Evolutionary conservation across 2,113 vertebrate genomes (phyloP).

Genomic region (Eubucco bourcierii): DNA sequence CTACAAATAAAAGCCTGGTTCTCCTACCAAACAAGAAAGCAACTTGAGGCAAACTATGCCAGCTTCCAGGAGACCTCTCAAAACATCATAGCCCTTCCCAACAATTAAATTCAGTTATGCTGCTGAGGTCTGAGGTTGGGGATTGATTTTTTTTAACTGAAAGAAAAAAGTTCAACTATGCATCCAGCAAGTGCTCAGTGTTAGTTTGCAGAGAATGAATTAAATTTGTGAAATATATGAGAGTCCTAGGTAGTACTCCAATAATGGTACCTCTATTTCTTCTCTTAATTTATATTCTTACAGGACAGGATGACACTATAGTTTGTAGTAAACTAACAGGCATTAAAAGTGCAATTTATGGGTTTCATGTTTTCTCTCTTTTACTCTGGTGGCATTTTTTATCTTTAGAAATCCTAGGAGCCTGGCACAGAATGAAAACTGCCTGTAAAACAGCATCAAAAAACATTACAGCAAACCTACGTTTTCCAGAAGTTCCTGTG

Average conservation of each 20-base stretch:
- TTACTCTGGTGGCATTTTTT: neutral
- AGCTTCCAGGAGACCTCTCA: neutral
- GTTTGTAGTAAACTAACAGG: neutral
- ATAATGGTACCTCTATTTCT: neutral
- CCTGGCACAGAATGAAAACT: neutral
- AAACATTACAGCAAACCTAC: neutral
- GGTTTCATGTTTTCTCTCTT: neutral
- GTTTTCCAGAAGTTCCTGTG: neutral
- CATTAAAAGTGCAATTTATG: no score
- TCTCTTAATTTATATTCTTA: neutral
- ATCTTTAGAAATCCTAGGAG: neutral
- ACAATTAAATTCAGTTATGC: accelerated
- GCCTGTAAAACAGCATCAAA: neutral
- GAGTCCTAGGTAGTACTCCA: neutral
- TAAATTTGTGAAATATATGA: neutral
- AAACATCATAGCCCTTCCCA: neutral
- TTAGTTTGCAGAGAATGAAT: neutral
- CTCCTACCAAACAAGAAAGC: neutral
- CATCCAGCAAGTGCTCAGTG: neutral
- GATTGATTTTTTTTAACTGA: neutral
- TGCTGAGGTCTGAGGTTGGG: neutral
- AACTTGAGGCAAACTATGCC: neutral
- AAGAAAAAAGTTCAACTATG: neutral
- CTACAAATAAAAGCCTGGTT: neutral
- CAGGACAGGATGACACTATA: neutral